Conservation (phyloP, 2,888 invertebrate genomes). For the Vandiemenella viatica region DNA sequence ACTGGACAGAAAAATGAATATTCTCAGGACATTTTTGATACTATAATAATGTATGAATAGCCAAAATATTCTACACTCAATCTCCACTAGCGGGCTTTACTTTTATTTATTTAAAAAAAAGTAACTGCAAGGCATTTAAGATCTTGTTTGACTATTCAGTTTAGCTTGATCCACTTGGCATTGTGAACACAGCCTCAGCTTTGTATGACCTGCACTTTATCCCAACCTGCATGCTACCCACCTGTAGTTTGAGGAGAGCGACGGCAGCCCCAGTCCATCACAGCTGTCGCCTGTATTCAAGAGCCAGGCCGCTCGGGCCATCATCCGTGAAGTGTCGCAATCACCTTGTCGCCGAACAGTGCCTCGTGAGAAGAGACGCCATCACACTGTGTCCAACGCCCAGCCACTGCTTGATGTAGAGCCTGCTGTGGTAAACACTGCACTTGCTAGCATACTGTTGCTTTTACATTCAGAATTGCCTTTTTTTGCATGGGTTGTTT, state of each 20-base stretch:
- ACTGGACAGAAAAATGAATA: no score
- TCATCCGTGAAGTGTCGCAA: constrained; percentile 61
- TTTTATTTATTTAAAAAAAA: no score
- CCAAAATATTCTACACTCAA: no score
- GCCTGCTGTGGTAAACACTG: constrained; percentile 15
- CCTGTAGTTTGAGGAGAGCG: constrained; percentile 16
- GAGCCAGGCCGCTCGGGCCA: constrained; percentile 73
- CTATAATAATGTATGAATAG: no score
- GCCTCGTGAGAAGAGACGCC: constrained; percentile 68
- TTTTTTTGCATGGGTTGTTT: no score
- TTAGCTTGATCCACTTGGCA: no score
- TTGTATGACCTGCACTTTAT: constrained; percentile 10
- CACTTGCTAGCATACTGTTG: no score
- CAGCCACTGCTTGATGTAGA: constrained; percentile 27
- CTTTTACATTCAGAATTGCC: no score
- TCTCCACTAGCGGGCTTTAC: no score
- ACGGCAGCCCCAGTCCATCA: constrained; percentile 24
- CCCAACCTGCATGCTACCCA: constrained; percentile 22
- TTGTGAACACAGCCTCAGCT: constrained; percentile 23
- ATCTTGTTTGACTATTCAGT: no score
- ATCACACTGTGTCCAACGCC: constrained; percentile 66
- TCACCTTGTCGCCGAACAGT: constrained; percentile 34
- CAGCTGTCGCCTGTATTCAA: constrained; percentile 69
- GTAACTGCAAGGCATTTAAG: no score
- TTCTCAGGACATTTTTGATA: no score